These are phyloP conservation scores for Drosophila erecta DNA, from an alignment of 1,140 invertebrate species.

Conservation along the genomic window DNA sequence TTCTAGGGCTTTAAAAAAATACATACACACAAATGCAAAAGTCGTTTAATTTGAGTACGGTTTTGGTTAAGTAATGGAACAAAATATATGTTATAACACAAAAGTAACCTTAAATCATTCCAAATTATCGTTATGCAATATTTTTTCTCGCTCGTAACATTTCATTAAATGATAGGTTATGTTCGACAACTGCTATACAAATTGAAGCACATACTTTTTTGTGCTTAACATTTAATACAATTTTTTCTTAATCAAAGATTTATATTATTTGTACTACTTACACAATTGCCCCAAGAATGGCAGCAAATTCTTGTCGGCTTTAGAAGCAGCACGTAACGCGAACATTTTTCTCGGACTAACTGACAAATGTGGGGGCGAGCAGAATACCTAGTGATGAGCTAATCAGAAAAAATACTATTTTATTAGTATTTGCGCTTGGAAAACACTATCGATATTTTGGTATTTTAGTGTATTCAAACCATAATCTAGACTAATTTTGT, in stretches of 20 bases:
- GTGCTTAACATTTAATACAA: not conserved
- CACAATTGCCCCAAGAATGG: conserved; percentile 75
- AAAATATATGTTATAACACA: not conserved
- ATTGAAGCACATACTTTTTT: not conserved
- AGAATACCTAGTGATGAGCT: no score
- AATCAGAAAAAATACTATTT: no score
- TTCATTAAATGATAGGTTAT: conserved; percentile 25
- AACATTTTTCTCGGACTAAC: conserved; percentile 59
- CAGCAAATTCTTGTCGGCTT: conserved; percentile 76
- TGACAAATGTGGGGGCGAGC: no score
- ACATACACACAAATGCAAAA: not conserved
- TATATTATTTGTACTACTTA: conserved; percentile 56
- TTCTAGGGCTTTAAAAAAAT: no score
- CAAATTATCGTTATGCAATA: conserved; percentile 25
- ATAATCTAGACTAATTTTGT: no score
- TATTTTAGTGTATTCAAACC: no score
- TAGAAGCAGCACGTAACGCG: conserved; percentile 75
- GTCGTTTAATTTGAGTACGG: no score
- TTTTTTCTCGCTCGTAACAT: conserved; percentile 20
- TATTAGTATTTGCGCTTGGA: no score
- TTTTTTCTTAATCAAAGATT: not conserved
- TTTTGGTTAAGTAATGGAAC: not conserved
- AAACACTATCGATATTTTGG: no score
- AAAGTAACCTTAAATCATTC: conserved; percentile 5
- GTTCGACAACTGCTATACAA: not conserved